Evolutionary conservation across 1,140 invertebrate genomes (phyloP).

Genomic region (Drosophila paulistorum): DNA sequence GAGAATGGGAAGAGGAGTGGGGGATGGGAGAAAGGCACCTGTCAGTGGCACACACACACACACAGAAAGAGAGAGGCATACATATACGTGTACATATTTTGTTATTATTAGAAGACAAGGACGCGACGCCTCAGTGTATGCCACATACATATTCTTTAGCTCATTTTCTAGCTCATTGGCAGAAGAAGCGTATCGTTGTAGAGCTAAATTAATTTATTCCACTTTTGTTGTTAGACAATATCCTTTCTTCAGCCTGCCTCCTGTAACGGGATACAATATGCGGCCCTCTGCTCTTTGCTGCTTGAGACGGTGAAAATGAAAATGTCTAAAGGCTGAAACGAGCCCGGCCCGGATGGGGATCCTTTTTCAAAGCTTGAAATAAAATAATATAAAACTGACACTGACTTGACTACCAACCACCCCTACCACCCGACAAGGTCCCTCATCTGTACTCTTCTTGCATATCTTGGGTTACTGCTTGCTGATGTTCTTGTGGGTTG

Average conservation of each 20-base stretch:
- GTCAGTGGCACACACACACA: conserved; percentile 52
- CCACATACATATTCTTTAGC: conserved; percentile 65
- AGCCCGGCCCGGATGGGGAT: conserved; percentile 41
- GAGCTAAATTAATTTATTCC: conserved; percentile 82
- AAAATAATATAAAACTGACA: conserved; percentile 69
- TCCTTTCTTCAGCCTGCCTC: conserved; percentile 49
- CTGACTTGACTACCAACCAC: conserved; percentile 8
- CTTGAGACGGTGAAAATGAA: conserved; percentile 70
- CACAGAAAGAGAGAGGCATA: not conserved
- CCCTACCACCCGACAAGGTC: not conserved
- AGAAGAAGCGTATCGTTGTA: conserved; percentile 59
- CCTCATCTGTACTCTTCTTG: not conserved
- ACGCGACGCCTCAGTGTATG: conserved; percentile 37
- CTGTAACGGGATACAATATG: conserved; percentile 55
- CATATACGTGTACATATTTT: conserved; percentile 58
- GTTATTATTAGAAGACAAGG: conserved; percentile 66
- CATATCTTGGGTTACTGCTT: conserved; percentile 1
- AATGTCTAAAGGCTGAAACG: conserved; percentile 64
- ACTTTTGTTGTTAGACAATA: conserved; percentile 81
- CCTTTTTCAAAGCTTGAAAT: conserved; percentile 68
- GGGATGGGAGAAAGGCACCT: conserved; percentile 58
- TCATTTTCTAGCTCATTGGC: conserved; percentile 82
- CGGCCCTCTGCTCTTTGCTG: conserved; percentile 23
- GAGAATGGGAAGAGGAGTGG: not conserved
- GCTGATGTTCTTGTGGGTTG: conserved; percentile 24